Conservation (phyloP, 2,888 invertebrate species). For the Allacma fusca region DNA sequence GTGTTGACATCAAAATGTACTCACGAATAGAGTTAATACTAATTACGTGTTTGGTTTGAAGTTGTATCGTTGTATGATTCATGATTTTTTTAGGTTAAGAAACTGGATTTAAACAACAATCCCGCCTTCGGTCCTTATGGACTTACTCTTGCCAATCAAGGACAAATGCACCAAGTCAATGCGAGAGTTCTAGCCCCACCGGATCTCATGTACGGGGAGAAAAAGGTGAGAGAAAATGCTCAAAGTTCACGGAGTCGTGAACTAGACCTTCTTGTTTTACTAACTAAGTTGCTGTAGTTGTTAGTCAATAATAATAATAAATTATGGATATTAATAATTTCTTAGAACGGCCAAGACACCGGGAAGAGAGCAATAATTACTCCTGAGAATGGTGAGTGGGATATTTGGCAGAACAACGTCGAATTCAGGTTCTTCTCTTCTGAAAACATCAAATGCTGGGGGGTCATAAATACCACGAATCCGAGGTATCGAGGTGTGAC, state of each 20-base stretch:
- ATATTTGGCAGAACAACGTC: slow-evolving; percentile 38
- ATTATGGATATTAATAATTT: background rate
- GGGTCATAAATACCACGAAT: slow-evolving; percentile 33
- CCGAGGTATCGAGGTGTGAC: background rate
- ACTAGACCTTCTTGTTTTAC: no score
- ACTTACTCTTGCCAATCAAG: background rate
- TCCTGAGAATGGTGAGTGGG: slow-evolving; percentile 45
- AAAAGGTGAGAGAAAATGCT: slow-evolving; percentile 3
- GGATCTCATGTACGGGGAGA: slow-evolving; percentile 32
- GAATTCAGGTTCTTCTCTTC: slow-evolving; percentile 39
- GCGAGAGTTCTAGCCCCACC: slow-evolving; percentile 34
- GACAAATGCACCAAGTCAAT: slow-evolving; percentile 31
- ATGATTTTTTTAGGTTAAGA: background rate
- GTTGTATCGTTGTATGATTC: no score
- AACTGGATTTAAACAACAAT: slow-evolving; percentile 19
- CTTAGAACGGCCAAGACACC: background rate
- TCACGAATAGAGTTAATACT: no score
- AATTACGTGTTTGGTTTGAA: no score
- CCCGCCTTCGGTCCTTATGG: slow-evolving; percentile 23
- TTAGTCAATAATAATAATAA: no score
- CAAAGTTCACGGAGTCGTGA: no score
- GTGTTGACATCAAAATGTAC: no score
- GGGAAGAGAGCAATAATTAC: slow-evolving; percentile 14
- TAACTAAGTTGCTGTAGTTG: no score
- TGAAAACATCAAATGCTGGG: slow-evolving; percentile 41